Evolutionary conservation across 1,140 invertebrate species (phyloP), one percentile per base, ranked within the genome.

Genomic region (Elysia chlorotica): DNA sequence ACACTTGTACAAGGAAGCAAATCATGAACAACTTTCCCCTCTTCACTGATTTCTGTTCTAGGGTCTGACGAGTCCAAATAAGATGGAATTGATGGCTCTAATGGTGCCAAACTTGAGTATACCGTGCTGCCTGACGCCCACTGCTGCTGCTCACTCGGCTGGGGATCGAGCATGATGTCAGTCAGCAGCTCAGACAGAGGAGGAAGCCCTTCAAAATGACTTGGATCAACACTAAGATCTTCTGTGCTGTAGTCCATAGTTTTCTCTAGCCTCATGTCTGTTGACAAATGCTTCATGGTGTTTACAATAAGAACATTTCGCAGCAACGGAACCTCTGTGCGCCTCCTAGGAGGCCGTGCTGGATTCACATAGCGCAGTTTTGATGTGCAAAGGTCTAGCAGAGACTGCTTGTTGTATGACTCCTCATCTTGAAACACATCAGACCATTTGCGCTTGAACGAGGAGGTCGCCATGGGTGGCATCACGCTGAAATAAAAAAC

Each of bases 231-330:
- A 30, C 36, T 62, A 21, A 71, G 36, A 63, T 71, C 69, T 48
- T 71, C 69, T 59, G 67, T 61, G 36, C 36, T 48, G 25, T 30
- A 71, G 3, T 71, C 69, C 57, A 71, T 71, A 2, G 19, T 5
- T 1, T 63, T 71, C 3, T 71, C 69, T 31, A 33, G 36, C 30
- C 63, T 71, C 59, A 63, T 71, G n/a, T 71, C 69, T 4, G 37
- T 23, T 17, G 69, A 71, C 17, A 71, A 38, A 53, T 71, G 69
- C 28, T 71, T 71, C 59, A 71, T 63, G 2, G 69, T 63, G 30
- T 71, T 71, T 6, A 71, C 69, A 41, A 71, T 71, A 25, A 71
- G 30, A 71, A 71, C 69, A 63, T 63, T 71, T 31, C 69, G 56
- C 17, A 71, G 59, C 2, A 71, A 59, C n/a, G 69, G 69, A 5